Percentiles rank a stretch among this genome's conserved stretches.
Evolutionary conservation across 2,797 vertebrate genomes (phyloP).

Genomic region (Siniperca obscura): DNA sequence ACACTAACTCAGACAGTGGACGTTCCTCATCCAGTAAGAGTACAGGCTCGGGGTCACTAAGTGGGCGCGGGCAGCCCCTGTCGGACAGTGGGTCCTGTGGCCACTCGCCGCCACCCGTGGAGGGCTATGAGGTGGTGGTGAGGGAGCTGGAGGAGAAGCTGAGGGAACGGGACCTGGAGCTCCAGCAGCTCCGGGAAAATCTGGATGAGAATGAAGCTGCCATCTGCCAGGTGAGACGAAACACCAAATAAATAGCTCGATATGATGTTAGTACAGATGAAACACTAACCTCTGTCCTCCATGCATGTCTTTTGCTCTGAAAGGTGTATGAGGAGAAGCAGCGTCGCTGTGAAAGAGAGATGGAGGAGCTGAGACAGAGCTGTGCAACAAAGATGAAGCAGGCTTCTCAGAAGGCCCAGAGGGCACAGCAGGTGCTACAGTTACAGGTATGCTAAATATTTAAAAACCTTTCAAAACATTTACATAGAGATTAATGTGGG

Average conservation of each 20-base stretch:
- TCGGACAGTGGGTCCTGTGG: constrained; percentile 94
- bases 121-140: constrained; percentile 91
- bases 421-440: constrained; percentile 95
- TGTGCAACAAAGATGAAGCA: constrained; percentile 90
- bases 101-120: constrained; percentile 87
- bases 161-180: constrained; percentile 92
- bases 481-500: not conserved
- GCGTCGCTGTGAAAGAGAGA: constrained; percentile 90
- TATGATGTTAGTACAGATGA: not conserved
- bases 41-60: constrained; percentile 92
- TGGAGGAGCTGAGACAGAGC: constrained; percentile 91
- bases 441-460: constrained; percentile 83
- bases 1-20: constrained; percentile 96
- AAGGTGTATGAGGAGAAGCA: constrained; percentile 96
- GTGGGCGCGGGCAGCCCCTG: constrained; percentile 89
- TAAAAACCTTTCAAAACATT: constrained; percentile 12
- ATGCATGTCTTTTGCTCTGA: not conserved
- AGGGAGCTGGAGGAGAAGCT: constrained; percentile 96
- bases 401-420: constrained; percentile 91
- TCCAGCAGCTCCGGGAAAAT: constrained; percentile 93
- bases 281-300: constrained; percentile 27
- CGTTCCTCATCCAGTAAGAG: constrained; percentile 94
- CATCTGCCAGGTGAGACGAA: constrained; percentile 89
- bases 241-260: not conserved
- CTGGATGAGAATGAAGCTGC: constrained; percentile 96